These are phyloP conservation scores for Aporophyla nigra DNA, from an alignment of 2,888 invertebrate genomes.

Conservation along the genomic window DNA sequence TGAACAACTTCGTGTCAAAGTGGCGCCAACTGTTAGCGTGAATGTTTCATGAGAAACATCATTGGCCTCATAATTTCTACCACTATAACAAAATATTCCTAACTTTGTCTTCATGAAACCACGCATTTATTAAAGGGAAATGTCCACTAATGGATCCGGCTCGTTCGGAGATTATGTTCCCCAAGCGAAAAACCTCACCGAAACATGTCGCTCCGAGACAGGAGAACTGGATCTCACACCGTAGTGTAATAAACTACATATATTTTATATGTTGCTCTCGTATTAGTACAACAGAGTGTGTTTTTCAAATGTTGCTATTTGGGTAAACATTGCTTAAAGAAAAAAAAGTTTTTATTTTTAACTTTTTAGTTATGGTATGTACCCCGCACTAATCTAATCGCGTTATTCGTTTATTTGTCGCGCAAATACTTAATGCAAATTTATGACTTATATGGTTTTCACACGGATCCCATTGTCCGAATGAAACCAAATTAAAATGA, in stretches of 20 bases:
- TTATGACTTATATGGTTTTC: no score
- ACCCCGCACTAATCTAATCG: no score
- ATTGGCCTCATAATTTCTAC: conserved; percentile 41
- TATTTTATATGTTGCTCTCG: background rate
- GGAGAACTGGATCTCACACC: conserved; percentile 42
- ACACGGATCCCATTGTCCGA: no score
- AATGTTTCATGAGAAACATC: background rate
- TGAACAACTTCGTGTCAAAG: background rate
- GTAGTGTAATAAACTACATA: conserved; percentile 11
- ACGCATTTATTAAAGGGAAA: conserved; percentile 66
- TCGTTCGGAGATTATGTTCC: conserved; percentile 68
- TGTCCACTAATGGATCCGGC: conserved; percentile 67
- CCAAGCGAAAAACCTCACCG: conserved; percentile 67
- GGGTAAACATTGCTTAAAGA: no score
- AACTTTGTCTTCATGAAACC: conserved; percentile 45
- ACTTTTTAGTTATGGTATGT: no score
- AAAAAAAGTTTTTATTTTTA: no score
- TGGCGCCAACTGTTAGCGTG: background rate
- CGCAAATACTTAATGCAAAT: no score
- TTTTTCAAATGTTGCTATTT: background rate
- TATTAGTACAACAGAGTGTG: background rate
- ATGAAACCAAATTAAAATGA: no score
- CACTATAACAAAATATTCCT: conserved; percentile 42
- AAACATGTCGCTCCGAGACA: conserved; percentile 58
- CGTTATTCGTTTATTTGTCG: no score